Evolutionary conservation across 2,113 vertebrate genomes (phyloP).

Genomic region (Acinonyx jubatus): DNA sequence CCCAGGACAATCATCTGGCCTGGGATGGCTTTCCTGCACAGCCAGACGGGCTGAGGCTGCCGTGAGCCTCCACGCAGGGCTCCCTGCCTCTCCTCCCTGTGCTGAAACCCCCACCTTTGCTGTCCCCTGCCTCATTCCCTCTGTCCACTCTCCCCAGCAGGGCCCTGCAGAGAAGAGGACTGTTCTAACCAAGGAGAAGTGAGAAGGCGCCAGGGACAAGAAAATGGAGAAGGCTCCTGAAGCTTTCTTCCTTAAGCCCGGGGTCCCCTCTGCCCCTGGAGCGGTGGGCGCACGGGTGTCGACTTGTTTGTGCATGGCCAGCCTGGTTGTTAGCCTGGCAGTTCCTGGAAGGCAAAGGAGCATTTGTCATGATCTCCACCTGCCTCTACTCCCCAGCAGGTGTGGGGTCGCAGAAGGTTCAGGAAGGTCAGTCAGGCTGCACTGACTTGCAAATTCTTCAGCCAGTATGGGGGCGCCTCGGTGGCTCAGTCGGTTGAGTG

Average conservation of each 20-base stretch:
- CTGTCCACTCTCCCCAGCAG: background rate
- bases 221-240: background rate
- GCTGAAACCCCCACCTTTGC: background rate
- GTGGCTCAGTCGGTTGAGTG: no score
- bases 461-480: background rate
- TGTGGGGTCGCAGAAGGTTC: background rate
- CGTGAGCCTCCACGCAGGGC: rapidly evolving
- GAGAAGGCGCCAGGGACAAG: background rate
- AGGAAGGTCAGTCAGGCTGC: no score
- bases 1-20: background rate
- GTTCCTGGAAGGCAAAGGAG: background rate
- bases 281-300: rapidly evolving
- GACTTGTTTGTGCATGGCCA: background rate
- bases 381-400: background rate
- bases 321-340: background rate
- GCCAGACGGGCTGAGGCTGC: background rate
- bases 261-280: rapidly evolving
- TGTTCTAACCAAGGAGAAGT: background rate
- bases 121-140: background rate
- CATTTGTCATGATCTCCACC: background rate
- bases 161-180: background rate
- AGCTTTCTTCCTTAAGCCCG: background rate
- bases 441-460: background rate
- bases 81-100: background rate
- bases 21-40: background rate